A percentile compares a stretch with the other conserved stretches of the same genome.
phyloP scores from a whole-genome alignment of 2,888 invertebrate genomes.

The Cecidostiba fungosa region DNA sequence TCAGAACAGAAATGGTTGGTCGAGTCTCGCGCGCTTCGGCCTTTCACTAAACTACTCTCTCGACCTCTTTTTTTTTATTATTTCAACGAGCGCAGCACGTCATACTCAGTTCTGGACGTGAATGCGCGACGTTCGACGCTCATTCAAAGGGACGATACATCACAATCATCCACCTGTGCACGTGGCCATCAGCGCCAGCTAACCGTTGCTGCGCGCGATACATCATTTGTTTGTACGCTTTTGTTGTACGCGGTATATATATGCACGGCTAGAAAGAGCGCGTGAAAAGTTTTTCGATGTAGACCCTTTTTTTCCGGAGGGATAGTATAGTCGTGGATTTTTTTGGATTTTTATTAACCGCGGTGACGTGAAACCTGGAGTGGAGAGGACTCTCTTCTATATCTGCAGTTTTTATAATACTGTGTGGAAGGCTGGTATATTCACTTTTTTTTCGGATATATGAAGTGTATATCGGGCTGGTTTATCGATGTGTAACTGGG shows the following conservation, averaged over 20 bases:
- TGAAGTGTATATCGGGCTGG: neutral
- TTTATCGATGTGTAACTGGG: neutral
- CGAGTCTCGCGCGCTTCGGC: neutral
- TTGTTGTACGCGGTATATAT: neutral
- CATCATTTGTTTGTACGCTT: constrained; percentile 60
- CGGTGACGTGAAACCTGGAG: no score
- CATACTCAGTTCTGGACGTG: constrained; percentile 29
- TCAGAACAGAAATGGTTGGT: constrained; percentile 2
- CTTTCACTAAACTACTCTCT: neutral
- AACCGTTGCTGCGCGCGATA: constrained; percentile 48
- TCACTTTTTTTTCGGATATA: neutral
- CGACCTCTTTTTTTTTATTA: constrained; percentile 48
- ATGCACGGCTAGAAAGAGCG: neutral
- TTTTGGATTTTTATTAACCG: neutral
- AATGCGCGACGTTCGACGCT: constrained; percentile 37
- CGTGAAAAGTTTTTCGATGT: neutral
- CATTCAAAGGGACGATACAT: constrained; percentile 60
- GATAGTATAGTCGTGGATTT: neutral
- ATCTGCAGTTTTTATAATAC: no score
- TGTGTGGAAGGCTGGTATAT: neutral
- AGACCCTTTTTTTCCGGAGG: neutral
- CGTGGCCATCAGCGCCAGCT: constrained; percentile 37
- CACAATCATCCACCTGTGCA: constrained; percentile 58
- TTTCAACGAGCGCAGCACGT: constrained; percentile 48
- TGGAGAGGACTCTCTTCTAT: no score